Evolutionary conservation across 2,113 vertebrate genomes (phyloP).

Genomic region (Nerophis lumbriciformis): DNA sequence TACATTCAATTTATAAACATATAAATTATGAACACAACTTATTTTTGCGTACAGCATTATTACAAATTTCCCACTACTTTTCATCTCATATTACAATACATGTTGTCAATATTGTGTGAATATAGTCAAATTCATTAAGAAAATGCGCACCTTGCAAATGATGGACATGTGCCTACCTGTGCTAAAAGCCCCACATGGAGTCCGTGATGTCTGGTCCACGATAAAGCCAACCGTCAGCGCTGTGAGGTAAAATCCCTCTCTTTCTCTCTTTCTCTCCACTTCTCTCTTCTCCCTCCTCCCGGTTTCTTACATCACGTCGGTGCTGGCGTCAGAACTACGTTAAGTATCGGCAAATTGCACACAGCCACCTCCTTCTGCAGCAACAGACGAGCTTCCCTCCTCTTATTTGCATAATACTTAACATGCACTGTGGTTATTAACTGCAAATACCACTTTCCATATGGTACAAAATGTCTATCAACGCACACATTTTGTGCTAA

Average conservation of each 20-base stretch:
- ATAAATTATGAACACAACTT: neutral
- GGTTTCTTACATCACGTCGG: slow-evolving; percentile 60
- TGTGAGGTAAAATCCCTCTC: slow-evolving; percentile 17
- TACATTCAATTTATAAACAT: neutral
- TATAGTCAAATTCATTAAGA: neutral
- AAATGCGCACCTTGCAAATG: neutral
- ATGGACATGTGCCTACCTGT: slow-evolving; percentile 53
- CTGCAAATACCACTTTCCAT: no score
- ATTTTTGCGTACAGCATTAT: neutral
- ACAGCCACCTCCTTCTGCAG: neutral
- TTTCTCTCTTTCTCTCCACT: slow-evolving; percentile 16
- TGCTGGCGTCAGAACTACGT: slow-evolving; percentile 68
- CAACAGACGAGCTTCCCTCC: neutral
- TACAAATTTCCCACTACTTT: no score
- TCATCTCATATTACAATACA: no score
- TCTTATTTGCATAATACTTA: slow-evolving; percentile 38
- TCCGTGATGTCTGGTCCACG: slow-evolving; percentile 53
- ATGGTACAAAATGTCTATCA: no score
- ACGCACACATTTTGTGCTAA: no score
- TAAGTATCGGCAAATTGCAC: slow-evolving; percentile 52
- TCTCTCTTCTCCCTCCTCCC: slow-evolving; percentile 36
- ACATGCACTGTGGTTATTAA: slow-evolving; percentile 26
- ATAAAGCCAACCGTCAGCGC: slow-evolving; percentile 45
- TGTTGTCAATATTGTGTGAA: neutral
- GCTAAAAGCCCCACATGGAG: slow-evolving; percentile 43